phyloP scores from a whole-genome alignment of 2,797 vertebrate genomes.

The Hoplostethus atlanticus region DNA sequence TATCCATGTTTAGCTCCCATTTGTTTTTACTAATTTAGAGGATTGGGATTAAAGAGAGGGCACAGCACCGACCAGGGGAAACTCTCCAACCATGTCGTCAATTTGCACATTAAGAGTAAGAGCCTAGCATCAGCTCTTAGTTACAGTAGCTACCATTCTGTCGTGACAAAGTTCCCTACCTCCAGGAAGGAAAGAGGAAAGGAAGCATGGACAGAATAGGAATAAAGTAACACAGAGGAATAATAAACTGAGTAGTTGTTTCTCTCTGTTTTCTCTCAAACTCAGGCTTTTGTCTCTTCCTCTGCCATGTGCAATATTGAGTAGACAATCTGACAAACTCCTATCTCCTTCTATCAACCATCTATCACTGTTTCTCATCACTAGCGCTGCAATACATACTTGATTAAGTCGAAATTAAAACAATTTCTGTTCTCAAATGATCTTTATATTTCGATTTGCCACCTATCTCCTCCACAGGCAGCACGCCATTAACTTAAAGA shows the following conservation, averaged over 20 bases:
- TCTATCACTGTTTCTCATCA: conserved; percentile 66
- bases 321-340: conserved; percentile 59
- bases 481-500: conserved; percentile 12
- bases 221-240: too few relatives aligned
- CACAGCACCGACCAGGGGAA: not conserved
- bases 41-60: conserved; percentile 4
- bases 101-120: conserved; percentile 35
- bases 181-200: conserved; percentile 33
- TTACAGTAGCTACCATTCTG: conserved; percentile 56
- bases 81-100: conserved; percentile 40
- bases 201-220: conserved; percentile 22
- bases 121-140: conserved; percentile 41
- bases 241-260: not conserved
- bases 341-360: conserved; percentile 44
- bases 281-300: conserved; percentile 3
- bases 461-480: conserved; percentile 7
- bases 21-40: conserved; percentile 5
- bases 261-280: conserved; percentile 14
- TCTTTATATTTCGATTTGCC: conserved; percentile 40
- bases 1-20: conserved; percentile 15
- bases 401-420: conserved; percentile 21
- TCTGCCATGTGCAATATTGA: conserved; percentile 18
- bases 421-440: conserved; percentile 12
- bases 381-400: conserved; percentile 25
- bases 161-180: conserved; percentile 63